Evolutionary conservation across 2,113 vertebrate genomes (phyloP), one percentile per base, ranked within the genome.

Genomic region (Taxidea taxus): DNA sequence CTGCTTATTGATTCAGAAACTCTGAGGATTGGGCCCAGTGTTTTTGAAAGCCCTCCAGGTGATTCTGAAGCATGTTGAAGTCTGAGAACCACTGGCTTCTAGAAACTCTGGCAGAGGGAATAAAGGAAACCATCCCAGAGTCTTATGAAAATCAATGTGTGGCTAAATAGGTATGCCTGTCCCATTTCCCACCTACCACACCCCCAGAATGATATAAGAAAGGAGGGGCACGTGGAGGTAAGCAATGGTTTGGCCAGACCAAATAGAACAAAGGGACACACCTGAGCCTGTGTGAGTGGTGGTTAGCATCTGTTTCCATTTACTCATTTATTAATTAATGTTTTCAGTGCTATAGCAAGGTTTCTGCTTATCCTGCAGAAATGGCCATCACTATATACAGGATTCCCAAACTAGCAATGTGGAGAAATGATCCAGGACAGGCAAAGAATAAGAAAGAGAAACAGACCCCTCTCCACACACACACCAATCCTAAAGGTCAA

Each of bases 1-100:
- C 66, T 60, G 74, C 16, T 64, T 44, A n/a, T n/a, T 84, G 85
- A 96, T 62, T 95, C 89, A 91, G 91, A 80, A 86, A 94, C 77
- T 89, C 34, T 15, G 66, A 85, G 64, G 25, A n/a, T 29, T 51
- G 34, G 29, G 4, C 4, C 54, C 25, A 18, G 27, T n/a, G 56
- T 74, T 58, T 92, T 77, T n/a, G 77, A 84, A 92, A 86, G 60
- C 27, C 18, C 20, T 88, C 13, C 42, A 54, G 44, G 56, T 83
- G 77, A 54, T 92, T 82, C 10, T 77, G 86, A 70, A 29, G 21
- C 37, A 47, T 15, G 37, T 18, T 39, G 12, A 42, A 44, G 34
- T 64, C 68, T 75, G 23, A 90, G 49, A 87, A 42, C 12, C 47
- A 47, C 42, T 31, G 34, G 51, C 47, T 44, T 94, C 7, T 60